phyloP scores from a whole-genome alignment of 2,113 vertebrate genomes.

The Malurus melanocephalus region DNA sequence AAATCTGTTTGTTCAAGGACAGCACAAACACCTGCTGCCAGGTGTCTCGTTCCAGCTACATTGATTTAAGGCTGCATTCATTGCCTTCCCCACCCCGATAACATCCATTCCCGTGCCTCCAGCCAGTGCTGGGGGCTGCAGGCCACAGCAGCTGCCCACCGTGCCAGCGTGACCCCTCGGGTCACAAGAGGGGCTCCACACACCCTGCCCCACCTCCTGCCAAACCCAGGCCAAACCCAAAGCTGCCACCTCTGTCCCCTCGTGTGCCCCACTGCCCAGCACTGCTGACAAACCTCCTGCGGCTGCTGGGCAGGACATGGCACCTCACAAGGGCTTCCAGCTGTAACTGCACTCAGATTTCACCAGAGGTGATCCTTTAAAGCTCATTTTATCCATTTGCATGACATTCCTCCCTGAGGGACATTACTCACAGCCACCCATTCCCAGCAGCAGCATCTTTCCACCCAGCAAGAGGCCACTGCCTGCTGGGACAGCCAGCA shows the following conservation, averaged over 20 bases:
- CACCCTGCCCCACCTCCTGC: rapidly evolving
- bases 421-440: not conserved
- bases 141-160: not conserved
- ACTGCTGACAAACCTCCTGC: not conserved
- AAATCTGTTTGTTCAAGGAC: not conserved
- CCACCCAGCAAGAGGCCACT: too few species aligned
- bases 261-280: rapidly evolving
- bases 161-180: rapidly evolving
- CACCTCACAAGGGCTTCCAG: not conserved
- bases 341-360: not conserved
- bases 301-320: not conserved
- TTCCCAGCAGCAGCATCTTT: not conserved
- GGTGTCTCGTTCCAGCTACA: not conserved
- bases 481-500: rapidly evolving
- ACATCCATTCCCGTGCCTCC: not conserved
- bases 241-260: not conserved
- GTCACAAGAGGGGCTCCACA: not conserved
- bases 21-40: not conserved
- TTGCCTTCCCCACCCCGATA: not conserved
- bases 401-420: not conserved
- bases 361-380: not conserved
- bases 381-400: not conserved
- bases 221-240: not conserved
- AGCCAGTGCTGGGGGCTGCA: not conserved
- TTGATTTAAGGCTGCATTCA: not conserved